These are phyloP conservation scores for Aplochiton taeniatus DNA, from an alignment of 2,797 vertebrate genomes.

Conservation along the genomic window DNA sequence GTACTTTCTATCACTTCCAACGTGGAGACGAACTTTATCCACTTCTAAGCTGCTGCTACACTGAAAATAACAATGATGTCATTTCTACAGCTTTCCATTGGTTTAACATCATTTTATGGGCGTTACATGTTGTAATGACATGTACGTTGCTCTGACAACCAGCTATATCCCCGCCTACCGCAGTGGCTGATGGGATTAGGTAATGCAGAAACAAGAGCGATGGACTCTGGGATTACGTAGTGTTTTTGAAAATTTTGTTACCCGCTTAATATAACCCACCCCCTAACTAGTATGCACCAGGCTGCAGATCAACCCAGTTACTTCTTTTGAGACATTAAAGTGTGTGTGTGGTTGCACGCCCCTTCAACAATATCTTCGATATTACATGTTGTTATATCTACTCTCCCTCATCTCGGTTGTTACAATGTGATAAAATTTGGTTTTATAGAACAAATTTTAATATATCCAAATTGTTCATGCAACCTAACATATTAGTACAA, in stretches of 20 bases:
- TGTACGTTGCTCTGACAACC: conserved; percentile 84
- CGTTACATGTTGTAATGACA: conserved; percentile 69
- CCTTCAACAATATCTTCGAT: no score
- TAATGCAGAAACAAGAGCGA: conserved; percentile 87
- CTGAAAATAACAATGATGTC: conserved; percentile 99
- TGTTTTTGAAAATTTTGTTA: conserved; percentile 90
- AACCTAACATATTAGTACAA: no score
- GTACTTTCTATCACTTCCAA: conserved; percentile 88
- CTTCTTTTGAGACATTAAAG: no score
- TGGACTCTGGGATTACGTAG: conserved; percentile 97
- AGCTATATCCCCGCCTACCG: conserved; percentile 81
- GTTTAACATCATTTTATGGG: conserved; percentile 68
- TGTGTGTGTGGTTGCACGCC: no score
- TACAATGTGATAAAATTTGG: no score
- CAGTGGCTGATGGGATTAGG: conserved; percentile 93
- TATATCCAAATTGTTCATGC: no score
- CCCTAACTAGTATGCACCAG: conserved; percentile 7
- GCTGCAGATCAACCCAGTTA: neutral
- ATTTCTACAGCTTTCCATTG: conserved; percentile 84
- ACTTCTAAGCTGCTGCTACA: conserved; percentile 82
- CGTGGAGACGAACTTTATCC: conserved; percentile 94
- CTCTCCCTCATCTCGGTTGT: no score
- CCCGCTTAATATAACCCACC: conserved; percentile 69
- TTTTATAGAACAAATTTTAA: no score
- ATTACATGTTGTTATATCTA: no score